Percentiles rank a stretch among this genome's conserved stretches.
These are phyloP conservation scores for Eumerus sabulonum DNA, from an alignment of 2,888 invertebrate species.

Conservation along the genomic window DNA sequence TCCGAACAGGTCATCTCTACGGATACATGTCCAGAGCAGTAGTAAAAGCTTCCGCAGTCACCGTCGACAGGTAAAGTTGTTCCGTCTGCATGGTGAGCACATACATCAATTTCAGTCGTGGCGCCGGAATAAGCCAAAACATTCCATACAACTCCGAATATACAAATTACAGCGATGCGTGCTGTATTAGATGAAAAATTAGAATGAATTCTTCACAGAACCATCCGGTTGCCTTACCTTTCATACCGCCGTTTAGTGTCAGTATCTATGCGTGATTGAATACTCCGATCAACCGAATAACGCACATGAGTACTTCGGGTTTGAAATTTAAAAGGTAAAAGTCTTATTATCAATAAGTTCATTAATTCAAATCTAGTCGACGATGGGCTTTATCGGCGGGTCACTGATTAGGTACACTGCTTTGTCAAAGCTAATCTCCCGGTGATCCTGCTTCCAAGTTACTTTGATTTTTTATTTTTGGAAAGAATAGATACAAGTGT, in stretches of 20 bases:
- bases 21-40: not conserved
- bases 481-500: too few relatives aligned
- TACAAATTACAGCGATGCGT: conserved; percentile 3
- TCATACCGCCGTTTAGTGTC: conserved; percentile 35
- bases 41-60: not conserved
- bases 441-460: too few relatives aligned
- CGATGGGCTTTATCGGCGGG: too few relatives aligned
- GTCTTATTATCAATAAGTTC: too few relatives aligned
- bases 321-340: too few relatives aligned
- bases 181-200: conserved; percentile 11
- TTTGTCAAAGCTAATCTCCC: too few relatives aligned
- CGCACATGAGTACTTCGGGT: too few relatives aligned
- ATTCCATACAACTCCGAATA: conserved; percentile 18
- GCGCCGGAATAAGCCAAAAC: not conserved
- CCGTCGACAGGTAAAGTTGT: conserved; percentile 2
- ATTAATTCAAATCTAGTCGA: too few relatives aligned
- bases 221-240: conserved; percentile 8
- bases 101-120: not conserved
- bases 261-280: not conserved
- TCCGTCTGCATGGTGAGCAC: not conserved
- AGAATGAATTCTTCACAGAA: not conserved
- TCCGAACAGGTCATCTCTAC: not conserved
- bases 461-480: too few relatives aligned
- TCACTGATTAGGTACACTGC: too few relatives aligned
- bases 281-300: too few relatives aligned